Conservation (phyloP, 2,888 invertebrate species). For the Urechis unicinctus region DNA sequence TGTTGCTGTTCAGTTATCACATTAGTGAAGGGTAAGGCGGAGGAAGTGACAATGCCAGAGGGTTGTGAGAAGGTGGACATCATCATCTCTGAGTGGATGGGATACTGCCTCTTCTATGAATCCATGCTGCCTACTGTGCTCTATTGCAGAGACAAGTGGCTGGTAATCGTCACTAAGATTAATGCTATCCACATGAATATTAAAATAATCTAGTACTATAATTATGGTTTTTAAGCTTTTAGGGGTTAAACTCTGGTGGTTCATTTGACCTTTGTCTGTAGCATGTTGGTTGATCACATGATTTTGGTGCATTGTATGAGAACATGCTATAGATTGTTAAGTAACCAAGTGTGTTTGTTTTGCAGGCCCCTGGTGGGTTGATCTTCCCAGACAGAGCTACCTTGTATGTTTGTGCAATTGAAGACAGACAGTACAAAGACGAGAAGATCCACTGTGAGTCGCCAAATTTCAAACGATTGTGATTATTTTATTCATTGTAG, state of each 20-base stretch:
- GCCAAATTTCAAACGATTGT: neutral
- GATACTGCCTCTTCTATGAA: slow-evolving; percentile 91
- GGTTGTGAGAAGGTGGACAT: slow-evolving; percentile 90
- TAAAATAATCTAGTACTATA: neutral
- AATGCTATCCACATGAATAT: neutral
- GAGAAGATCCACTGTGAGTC: slow-evolving; percentile 92
- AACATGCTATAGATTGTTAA: too few relatives aligned
- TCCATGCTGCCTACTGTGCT: slow-evolving; percentile 99
- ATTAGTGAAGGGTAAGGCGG: slow-evolving; percentile 63
- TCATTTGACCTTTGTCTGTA: neutral
- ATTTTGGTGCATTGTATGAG: too few relatives aligned
- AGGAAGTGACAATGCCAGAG: slow-evolving; percentile 87
- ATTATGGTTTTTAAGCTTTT: neutral
- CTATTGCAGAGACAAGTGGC: slow-evolving; percentile 96
- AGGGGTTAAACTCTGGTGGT: too few relatives aligned
- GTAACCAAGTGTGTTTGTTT: too few relatives aligned
- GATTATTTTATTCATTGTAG: neutral
- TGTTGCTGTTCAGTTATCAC: slow-evolving; percentile 36
- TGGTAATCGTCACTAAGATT: slow-evolving; percentile 55
- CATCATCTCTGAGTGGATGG: slow-evolving; percentile 76
- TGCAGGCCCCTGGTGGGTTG: slow-evolving; percentile 72
- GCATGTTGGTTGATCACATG: neutral
- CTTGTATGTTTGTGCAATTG: slow-evolving; percentile 75
- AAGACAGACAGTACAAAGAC: slow-evolving; percentile 97
- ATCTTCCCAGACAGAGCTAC: slow-evolving; percentile 90